phyloP scores from a whole-genome alignment of 2,888 invertebrate genomes.

The Flexamia atlantica region DNA sequence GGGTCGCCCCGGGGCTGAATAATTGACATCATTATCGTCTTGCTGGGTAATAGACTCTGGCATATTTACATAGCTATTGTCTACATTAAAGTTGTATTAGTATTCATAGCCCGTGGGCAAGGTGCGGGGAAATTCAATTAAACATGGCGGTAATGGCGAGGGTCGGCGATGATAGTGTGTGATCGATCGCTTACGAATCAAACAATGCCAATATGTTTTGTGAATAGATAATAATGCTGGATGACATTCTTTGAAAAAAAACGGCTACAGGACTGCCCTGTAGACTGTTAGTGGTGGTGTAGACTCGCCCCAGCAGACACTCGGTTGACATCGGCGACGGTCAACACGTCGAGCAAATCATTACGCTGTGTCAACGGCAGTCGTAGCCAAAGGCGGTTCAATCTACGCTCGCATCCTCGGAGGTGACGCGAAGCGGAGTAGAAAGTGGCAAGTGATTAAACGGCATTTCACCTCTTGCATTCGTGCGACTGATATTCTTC shows the following conservation, averaged over 20 bases:
- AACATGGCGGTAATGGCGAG: neutral
- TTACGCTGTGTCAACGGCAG: constrained; percentile 24
- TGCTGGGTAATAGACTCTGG: constrained; percentile 33
- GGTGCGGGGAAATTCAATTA: constrained; percentile 42
- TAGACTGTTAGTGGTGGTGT: no score
- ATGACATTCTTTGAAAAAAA: no score
- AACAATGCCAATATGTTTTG: no score
- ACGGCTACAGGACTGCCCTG: no score
- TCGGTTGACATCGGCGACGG: neutral
- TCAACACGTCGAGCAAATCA: constrained; percentile 9
- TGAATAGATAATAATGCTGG: no score
- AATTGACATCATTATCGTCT: constrained; percentile 42
- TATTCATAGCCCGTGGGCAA: constrained; percentile 24
- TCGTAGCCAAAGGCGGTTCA: neutral
- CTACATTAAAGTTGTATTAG: constrained; percentile 36
- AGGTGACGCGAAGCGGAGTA: no score
- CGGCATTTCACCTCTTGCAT: no score
- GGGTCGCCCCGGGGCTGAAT: constrained; percentile 17
- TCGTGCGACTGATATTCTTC: no score
- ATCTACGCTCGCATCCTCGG: neutral
- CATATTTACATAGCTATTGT: constrained; percentile 52
- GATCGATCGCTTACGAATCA: no score
- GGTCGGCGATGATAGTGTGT: no score
- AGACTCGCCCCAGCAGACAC: neutral
- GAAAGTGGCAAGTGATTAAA: no score